Evolutionary conservation across 2,113 vertebrate species (phyloP).

Genomic region (Cavia porcellus): DNA sequence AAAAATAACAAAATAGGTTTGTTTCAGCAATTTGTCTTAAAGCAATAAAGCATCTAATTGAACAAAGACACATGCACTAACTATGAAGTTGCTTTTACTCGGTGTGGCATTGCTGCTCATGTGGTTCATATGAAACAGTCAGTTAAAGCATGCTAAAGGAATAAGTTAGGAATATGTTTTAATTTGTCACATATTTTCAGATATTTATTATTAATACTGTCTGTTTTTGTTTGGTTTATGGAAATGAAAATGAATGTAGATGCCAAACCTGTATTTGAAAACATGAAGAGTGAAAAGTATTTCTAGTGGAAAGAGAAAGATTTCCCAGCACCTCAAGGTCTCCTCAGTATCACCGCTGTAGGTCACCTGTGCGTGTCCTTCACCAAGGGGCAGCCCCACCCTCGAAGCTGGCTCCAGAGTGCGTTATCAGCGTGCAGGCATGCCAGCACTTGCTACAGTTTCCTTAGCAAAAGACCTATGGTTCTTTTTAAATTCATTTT

Average conservation of each 20-base stretch:
- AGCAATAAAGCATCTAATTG: neutral
- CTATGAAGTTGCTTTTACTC: neutral
- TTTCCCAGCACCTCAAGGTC: neutral
- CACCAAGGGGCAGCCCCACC: neutral
- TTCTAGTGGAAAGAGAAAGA: neutral
- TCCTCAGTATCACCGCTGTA: neutral
- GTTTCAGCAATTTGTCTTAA: neutral
- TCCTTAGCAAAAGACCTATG: neutral
- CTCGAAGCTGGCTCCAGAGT: neutral
- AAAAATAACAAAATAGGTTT: neutral
- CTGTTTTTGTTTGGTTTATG: conserved; percentile 12
- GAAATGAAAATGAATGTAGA: neutral
- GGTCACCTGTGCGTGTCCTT: neutral
- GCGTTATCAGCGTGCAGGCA: neutral
- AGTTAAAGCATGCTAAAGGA: neutral
- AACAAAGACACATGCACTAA: neutral
- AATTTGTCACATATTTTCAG: conserved; percentile 29
- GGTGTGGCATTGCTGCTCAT: neutral
- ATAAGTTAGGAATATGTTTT: neutral
- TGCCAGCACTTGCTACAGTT: neutral
- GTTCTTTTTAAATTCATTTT: conserved; percentile 55
- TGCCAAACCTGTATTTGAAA: neutral
- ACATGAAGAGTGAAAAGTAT: neutral
- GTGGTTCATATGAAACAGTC: neutral
- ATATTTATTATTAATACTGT: neutral